These are phyloP conservation scores for Patagioenas fasciata DNA, from an alignment of 2,113 vertebrate genomes.

Conservation along the genomic window DNA sequence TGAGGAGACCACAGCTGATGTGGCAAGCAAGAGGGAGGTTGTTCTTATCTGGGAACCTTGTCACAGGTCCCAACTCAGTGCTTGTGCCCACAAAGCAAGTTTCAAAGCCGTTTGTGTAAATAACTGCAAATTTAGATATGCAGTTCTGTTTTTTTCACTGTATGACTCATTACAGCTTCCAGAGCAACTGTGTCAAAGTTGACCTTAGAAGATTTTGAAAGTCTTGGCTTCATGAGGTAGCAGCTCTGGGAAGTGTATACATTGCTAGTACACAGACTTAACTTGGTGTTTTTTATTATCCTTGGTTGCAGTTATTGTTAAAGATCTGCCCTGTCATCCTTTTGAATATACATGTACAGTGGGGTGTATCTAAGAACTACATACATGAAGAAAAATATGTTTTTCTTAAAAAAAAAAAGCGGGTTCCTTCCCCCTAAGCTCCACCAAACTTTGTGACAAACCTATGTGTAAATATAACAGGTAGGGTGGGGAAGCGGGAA, in stretches of 20 bases:
- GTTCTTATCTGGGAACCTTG: neutral
- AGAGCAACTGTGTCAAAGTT: neutral
- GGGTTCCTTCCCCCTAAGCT: neutral
- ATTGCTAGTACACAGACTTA: neutral
- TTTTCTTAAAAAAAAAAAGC: neutral
- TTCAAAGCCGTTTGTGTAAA: neutral
- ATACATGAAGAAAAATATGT: neutral
- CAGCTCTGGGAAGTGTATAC: neutral
- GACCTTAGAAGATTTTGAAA: neutral
- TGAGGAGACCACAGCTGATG: neutral
- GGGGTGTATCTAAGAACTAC: neutral
- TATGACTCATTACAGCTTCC: neutral
- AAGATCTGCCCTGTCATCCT: neutral
- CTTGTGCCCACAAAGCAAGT: neutral
- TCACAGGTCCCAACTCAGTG: neutral
- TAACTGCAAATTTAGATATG: neutral
- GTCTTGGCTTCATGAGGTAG: neutral
- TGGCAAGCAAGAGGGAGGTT: neutral
- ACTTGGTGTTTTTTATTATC: neutral
- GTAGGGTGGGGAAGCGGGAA: neutral
- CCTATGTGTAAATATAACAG: neutral
- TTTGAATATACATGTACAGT: neutral
- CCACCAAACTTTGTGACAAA: neutral
- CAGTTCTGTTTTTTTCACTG: neutral
- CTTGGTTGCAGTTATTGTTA: neutral